phyloP scores from a whole-genome alignment of 2,797 vertebrate genomes.

The Pygocentrus nattereri region DNA sequence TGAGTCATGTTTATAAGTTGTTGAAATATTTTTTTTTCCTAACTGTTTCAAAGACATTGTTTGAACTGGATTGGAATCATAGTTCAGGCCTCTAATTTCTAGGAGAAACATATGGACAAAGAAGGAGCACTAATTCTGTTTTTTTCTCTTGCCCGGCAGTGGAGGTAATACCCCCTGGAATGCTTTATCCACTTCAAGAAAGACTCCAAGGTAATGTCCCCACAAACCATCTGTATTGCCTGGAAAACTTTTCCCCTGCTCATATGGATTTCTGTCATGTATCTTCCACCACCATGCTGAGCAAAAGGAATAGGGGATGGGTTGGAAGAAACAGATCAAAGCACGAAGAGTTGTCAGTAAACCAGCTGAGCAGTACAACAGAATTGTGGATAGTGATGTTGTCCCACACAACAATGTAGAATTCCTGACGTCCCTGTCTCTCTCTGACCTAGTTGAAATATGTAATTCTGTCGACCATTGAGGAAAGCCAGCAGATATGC shows the following conservation, averaged over 20 bases:
- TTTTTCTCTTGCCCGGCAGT: background rate
- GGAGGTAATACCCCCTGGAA: background rate
- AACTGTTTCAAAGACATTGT: too few relatives aligned
- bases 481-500: background rate
- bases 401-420: slow-evolving; percentile 13
- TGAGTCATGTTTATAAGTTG: too few relatives aligned
- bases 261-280: slow-evolving; percentile 10
- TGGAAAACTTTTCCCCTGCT: background rate
- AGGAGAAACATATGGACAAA: background rate
- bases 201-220: background rate
- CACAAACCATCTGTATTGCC: background rate
- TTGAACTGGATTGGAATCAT: too few relatives aligned
- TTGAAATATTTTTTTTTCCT: too few relatives aligned
- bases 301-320: background rate
- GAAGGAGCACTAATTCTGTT: background rate
- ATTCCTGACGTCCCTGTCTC: background rate
- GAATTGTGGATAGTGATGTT: slow-evolving; percentile 15
- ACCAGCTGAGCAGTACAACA: background rate
- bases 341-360: slow-evolving; percentile 16
- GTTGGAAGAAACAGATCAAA: background rate
- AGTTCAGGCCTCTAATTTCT: too few relatives aligned
- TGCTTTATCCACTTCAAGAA: background rate
- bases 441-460: background rate
- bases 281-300: slow-evolving; percentile 8
- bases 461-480: background rate